Percentiles rank a stretch among this genome's conserved stretches.
Conservation (phyloP, 2,797 vertebrate species). For the Dendrocincla tyrannina region DNA sequence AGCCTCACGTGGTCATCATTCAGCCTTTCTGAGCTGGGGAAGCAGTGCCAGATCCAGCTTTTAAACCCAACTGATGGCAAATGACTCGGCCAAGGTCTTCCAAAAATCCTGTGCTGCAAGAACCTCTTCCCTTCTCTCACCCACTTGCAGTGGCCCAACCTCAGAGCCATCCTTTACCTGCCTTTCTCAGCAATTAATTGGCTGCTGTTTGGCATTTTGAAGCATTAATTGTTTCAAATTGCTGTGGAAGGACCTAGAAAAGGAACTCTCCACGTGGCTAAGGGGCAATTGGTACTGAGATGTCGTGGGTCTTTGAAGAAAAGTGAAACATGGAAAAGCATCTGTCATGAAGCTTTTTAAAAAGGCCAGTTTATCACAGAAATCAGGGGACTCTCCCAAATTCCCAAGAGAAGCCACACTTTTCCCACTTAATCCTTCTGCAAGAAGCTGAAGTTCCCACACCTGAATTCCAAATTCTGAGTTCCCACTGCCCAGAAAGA, state of each 20-base stretch:
- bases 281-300: accelerated
- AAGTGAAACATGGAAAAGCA: not conserved
- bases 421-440: not conserved
- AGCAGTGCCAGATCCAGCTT: not conserved
- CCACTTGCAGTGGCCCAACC: too few relatives aligned
- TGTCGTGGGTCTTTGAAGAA: not conserved
- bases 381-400: not conserved
- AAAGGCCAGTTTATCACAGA: not conserved
- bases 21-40: not conserved
- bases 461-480: not conserved
- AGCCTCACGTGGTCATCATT: too few relatives aligned
- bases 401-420: not conserved
- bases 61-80: accelerated
- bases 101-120: not conserved
- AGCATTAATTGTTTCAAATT: not conserved
- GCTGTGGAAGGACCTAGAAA: not conserved
- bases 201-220: not conserved
- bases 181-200: not conserved
- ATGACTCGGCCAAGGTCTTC: not conserved
- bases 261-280: accelerated
- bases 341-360: not conserved
- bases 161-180: not conserved
- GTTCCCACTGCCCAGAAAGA: not conserved
- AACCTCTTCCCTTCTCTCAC: not conserved
- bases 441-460: not conserved